Conservation (phyloP, 2,888 invertebrate species). For the Cryptosula pallasiana region DNA sequence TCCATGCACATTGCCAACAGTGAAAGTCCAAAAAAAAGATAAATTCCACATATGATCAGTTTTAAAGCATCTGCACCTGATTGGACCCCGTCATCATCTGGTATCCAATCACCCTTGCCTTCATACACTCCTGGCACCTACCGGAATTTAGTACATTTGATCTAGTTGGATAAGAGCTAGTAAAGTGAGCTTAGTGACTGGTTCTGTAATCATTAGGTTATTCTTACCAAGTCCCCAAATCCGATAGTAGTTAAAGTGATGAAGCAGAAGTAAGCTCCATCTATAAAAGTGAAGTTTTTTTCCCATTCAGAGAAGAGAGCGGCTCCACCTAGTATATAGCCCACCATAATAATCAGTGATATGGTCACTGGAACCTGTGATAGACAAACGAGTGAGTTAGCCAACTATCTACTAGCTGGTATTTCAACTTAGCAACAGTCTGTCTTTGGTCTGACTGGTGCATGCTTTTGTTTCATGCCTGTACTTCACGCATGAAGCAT, state of each 20-base stretch:
- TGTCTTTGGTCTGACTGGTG: too few species aligned
- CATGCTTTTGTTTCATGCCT: too few species aligned
- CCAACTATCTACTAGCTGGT: too few species aligned
- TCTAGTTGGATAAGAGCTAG: too few species aligned
- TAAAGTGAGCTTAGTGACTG: too few species aligned
- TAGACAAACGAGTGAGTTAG: too few species aligned
- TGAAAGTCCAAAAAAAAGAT: conserved; percentile 23
- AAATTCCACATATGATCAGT: conserved; percentile 24
- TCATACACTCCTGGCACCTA: conserved; percentile 24
- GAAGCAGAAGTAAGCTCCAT: conserved; percentile 24
- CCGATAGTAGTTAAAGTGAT: conserved; percentile 22
- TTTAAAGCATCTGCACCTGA: conserved; percentile 17
- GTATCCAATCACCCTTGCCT: conserved; percentile 23
- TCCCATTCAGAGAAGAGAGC: conserved; percentile 26
- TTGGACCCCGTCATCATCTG: background rate
- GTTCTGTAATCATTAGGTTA: too few species aligned
- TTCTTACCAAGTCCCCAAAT: conserved; percentile 24
- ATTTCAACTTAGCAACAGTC: too few species aligned
- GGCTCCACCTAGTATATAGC: conserved; percentile 25
- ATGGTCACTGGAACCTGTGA: conserved; percentile 26
- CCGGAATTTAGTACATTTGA: too few species aligned
- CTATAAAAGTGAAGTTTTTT: background rate
- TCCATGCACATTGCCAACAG: conserved; percentile 25
- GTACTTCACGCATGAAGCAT: too few species aligned
- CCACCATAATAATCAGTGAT: conserved; percentile 25